A percentile compares a stretch with the other conserved stretches of the same genome.
phyloP scores from a whole-genome alignment of 2,113 vertebrate species.

The Ceyx melanurus region DNA sequence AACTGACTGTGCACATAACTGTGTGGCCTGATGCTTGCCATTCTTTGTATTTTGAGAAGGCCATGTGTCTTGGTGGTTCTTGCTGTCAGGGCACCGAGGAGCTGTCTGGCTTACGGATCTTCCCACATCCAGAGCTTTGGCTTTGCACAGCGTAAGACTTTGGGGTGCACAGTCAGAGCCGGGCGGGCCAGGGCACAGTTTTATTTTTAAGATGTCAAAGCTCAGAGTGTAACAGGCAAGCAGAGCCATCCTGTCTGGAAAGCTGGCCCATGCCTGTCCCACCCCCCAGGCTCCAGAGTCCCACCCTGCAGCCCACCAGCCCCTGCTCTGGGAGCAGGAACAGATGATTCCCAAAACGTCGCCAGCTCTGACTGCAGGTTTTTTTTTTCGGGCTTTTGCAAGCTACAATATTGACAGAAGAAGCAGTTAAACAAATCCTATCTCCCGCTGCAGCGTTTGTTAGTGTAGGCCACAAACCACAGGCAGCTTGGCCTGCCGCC shows the following conservation, averaged over 20 bases:
- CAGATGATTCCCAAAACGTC: neutral
- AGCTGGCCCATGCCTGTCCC: neutral
- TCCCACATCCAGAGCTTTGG: neutral
- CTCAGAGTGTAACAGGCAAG: neutral
- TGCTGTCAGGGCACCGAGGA: neutral
- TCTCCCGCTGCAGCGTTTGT: constrained; percentile 28
- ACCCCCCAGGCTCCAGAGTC: neutral
- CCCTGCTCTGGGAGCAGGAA: neutral
- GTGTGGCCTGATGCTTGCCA: neutral
- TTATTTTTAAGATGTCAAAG: neutral
- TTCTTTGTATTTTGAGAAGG: neutral
- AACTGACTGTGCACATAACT: neutral
- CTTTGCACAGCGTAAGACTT: neutral
- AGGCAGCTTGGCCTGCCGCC: constrained; percentile 40
- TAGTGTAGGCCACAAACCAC: constrained; percentile 52
- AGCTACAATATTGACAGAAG: constrained; percentile 32
- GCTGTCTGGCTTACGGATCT: neutral
- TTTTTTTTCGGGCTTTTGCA: constrained; percentile 39
- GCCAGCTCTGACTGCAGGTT: neutral
- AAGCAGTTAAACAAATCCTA: constrained; percentile 46
- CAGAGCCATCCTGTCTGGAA: neutral
- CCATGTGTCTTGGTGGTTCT: neutral
- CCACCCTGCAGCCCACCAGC: neutral
- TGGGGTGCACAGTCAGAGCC: neutral
- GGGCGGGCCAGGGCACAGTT: neutral